Evolutionary conservation across 2,113 vertebrate species (phyloP).

Genomic region (Ctenodactylus gundi): DNA sequence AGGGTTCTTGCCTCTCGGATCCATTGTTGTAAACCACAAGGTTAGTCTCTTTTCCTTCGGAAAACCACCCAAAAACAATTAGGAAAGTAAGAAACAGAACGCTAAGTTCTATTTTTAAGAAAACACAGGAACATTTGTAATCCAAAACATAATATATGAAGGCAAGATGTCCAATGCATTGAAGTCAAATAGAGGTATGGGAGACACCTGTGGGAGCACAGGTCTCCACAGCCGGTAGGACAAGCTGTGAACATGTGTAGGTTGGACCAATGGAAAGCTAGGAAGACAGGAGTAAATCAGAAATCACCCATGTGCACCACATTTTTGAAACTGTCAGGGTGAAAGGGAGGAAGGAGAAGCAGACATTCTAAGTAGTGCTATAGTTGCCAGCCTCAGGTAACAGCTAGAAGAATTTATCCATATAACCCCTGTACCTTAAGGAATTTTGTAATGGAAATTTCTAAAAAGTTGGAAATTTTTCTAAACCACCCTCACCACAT

Average conservation of each 20-base stretch:
- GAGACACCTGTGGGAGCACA: background rate
- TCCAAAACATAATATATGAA: background rate
- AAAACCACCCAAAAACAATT: slow-evolving; percentile 48
- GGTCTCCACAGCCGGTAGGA: background rate
- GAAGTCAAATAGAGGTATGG: background rate
- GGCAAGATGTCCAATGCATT: background rate
- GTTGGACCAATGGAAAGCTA: background rate
- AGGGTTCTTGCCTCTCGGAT: slow-evolving; percentile 4
- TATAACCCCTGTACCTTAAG: background rate
- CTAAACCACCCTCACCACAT: background rate
- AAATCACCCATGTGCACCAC: background rate
- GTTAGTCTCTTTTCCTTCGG: background rate
- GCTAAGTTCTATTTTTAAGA: slow-evolving; percentile 43
- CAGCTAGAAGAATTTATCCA: background rate
- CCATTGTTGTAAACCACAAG: slow-evolving; percentile 28
- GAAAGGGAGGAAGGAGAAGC: background rate
- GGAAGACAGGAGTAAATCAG: background rate
- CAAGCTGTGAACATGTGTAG: background rate
- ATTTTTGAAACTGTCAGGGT: background rate
- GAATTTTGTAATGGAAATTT: slow-evolving; percentile 17
- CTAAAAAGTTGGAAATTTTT: background rate
- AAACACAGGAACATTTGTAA: slow-evolving; percentile 42
- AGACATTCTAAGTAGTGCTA: background rate
- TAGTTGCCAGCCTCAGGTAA: background rate
- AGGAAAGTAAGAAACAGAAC: slow-evolving; percentile 49